phyloP scores from a whole-genome alignment of 2,888 invertebrate genomes.

The Scaptomyza parva region DNA sequence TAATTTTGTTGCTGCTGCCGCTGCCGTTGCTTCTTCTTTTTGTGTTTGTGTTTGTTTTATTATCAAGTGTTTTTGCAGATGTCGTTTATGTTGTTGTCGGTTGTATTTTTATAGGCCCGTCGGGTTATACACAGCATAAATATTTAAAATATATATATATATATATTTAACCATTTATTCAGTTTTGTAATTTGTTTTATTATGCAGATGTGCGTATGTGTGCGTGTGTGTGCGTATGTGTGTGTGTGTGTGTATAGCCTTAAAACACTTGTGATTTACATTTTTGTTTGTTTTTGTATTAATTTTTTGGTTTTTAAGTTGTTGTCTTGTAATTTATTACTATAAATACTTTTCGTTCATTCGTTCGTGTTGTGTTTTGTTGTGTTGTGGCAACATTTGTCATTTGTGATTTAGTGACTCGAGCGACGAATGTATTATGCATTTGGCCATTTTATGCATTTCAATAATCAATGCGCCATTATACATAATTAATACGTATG shows the following conservation, averaged over 20 bases:
- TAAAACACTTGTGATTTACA: slow-evolving; percentile 30
- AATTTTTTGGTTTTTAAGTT: background rate
- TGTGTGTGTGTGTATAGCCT: slow-evolving; percentile 1
- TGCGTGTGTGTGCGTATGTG: slow-evolving; percentile 2
- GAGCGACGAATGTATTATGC: slow-evolving; percentile 33
- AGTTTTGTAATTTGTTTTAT: slow-evolving; percentile 29
- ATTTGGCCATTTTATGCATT: slow-evolving; percentile 41
- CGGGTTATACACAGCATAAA: slow-evolving; percentile 41
- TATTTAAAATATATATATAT: slow-evolving; percentile 23
- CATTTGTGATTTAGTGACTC: slow-evolving; percentile 69
- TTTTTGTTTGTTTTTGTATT: slow-evolving; percentile 9
- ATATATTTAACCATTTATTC: slow-evolving; percentile 52
- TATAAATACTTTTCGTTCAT: slow-evolving; percentile 42
- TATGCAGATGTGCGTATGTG: slow-evolving; percentile 19
- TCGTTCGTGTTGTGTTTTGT: no score
- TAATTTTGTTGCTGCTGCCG: slow-evolving; percentile 13
- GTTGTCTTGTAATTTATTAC: slow-evolving; percentile 54
- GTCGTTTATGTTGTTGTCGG: slow-evolving; percentile 4
- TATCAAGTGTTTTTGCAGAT: slow-evolving; percentile 7
- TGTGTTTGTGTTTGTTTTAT: slow-evolving; percentile 4
- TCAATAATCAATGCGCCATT: slow-evolving; percentile 54
- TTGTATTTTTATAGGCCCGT: slow-evolving; percentile 14
- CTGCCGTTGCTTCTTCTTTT: background rate
- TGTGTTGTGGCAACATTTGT: slow-evolving; percentile 52
- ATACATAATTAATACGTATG: slow-evolving; percentile 45